A percentile compares a stretch with the other conserved stretches of the same genome.
Conservation (phyloP, 2,113 vertebrate species). For the Steatornis caripensis region DNA sequence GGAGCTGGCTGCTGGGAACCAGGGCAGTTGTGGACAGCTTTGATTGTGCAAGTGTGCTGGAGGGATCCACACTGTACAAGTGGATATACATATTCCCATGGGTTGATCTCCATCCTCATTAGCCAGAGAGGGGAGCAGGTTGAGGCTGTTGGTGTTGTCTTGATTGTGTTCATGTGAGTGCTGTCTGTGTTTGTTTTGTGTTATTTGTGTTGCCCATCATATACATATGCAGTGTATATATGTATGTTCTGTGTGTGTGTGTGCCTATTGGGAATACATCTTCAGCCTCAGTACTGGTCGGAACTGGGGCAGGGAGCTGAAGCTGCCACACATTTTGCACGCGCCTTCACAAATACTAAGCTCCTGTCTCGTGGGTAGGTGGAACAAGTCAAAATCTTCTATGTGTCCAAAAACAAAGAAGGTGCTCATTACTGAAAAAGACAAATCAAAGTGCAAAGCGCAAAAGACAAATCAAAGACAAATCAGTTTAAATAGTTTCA, state of each 20-base stretch:
- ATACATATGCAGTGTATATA: not conserved
- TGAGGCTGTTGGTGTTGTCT: no score
- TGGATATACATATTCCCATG: not conserved
- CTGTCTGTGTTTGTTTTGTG: not conserved
- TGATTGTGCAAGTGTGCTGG: not conserved
- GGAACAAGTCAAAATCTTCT: not conserved
- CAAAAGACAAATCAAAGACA: not conserved
- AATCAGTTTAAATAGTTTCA: not conserved
- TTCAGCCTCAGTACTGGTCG: not conserved
- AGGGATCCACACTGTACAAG: no score
- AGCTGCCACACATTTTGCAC: accelerated
- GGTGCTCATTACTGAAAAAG: not conserved
- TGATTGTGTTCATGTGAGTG: not conserved
- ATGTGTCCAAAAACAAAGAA: not conserved
- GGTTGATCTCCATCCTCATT: not conserved
- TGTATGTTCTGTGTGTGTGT: not conserved
- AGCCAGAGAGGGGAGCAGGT: not conserved
- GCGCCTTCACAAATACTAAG: not conserved
- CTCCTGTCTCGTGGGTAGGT: not conserved
- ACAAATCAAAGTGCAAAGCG: no score
- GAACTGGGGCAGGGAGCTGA: not conserved
- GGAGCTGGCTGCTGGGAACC: not conserved
- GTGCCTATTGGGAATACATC: not conserved
- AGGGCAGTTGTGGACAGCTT: not conserved
- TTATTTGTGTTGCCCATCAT: not conserved